phyloP scores from a whole-genome alignment of 1,140 invertebrate species.

The Neodiprion lecontei region DNA sequence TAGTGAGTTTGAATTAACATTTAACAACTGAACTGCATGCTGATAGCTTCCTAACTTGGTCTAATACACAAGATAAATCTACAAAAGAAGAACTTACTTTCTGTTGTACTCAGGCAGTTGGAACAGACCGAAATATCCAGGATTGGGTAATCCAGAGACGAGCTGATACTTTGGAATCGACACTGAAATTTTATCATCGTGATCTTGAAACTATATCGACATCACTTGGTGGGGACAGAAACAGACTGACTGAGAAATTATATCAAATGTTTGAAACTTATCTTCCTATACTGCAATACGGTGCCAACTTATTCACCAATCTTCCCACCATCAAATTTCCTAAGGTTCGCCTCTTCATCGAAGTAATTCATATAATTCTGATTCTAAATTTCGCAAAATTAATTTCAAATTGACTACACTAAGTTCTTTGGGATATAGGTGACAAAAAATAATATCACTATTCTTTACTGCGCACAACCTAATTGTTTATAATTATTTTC shows the following conservation, averaged over 20 bases:
- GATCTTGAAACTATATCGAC: slow-evolving; percentile 74
- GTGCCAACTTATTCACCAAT: slow-evolving; percentile 79
- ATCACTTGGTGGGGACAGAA: slow-evolving; percentile 66
- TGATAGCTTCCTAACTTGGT: slow-evolving; percentile 16
- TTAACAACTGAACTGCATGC: slow-evolving; percentile 26
- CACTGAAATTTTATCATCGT: slow-evolving; percentile 80
- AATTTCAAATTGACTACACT: too few species aligned
- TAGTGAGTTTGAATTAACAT: slow-evolving; percentile 66
- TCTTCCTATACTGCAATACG: slow-evolving; percentile 79
- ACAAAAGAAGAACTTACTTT: slow-evolving; percentile 26
- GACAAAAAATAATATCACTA: slow-evolving; percentile 1
- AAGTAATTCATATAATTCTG: slow-evolving; percentile 23
- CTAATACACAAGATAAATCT: slow-evolving; percentile 12
- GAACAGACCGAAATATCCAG: slow-evolving; percentile 83
- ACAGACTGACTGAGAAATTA: slow-evolving; percentile 76
- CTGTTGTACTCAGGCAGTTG: slow-evolving; percentile 70
- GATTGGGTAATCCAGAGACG: slow-evolving; percentile 80
- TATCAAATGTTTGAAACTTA: slow-evolving; percentile 86
- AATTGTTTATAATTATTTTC: slow-evolving; percentile 28
- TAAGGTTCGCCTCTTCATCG: slow-evolving; percentile 64
- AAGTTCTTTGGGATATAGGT: background rate
- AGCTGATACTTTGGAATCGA: slow-evolving; percentile 72
- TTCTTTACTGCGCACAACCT: slow-evolving; percentile 14
- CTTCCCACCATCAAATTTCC: slow-evolving; percentile 79
- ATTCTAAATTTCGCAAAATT: background rate